These are phyloP conservation scores for Rhyacophila evoluta DNA, from an alignment of 2,888 invertebrate genomes.

Conservation along the genomic window DNA sequence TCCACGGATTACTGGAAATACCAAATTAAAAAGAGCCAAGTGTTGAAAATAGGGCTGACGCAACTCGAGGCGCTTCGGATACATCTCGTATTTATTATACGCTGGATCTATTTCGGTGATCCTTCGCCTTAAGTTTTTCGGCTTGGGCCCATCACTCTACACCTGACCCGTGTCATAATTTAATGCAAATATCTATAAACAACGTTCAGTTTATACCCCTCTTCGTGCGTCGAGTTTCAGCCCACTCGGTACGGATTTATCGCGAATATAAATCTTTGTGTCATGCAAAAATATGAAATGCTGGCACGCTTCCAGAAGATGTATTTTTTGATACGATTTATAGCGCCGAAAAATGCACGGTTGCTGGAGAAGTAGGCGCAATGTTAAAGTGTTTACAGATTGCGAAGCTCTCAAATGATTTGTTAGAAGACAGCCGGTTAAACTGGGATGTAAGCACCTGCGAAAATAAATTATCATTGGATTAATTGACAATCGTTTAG, in stretches of 20 bases:
- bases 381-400: constrained; percentile 43
- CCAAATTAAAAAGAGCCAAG: constrained; percentile 3
- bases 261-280: constrained; percentile 54
- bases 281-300: constrained; percentile 54
- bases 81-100: constrained; percentile 26
- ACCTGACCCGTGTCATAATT: constrained; percentile 50
- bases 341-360: constrained; percentile 53
- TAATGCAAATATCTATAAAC: constrained; percentile 46
- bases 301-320: constrained; percentile 48
- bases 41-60: constrained; percentile 36
- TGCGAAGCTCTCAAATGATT: constrained; percentile 16
- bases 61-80: constrained; percentile 33
- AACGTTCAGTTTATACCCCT: constrained; percentile 45
- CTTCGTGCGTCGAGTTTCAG: constrained; percentile 30
- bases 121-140: neutral
- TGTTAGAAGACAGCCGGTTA: constrained; percentile 29
- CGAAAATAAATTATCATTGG: constrained; percentile 33
- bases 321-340: constrained; percentile 53
- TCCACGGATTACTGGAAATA: neutral
- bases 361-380: constrained; percentile 43
- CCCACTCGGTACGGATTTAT: constrained; percentile 48
- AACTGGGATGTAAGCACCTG: constrained; percentile 6
- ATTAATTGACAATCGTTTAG: constrained; percentile 39
- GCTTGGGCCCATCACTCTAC: constrained; percentile 43
- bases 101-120: constrained; percentile 34